Evolutionary conservation across 2,113 vertebrate genomes (phyloP).

Genomic region (Salvelinus alpinus): DNA sequence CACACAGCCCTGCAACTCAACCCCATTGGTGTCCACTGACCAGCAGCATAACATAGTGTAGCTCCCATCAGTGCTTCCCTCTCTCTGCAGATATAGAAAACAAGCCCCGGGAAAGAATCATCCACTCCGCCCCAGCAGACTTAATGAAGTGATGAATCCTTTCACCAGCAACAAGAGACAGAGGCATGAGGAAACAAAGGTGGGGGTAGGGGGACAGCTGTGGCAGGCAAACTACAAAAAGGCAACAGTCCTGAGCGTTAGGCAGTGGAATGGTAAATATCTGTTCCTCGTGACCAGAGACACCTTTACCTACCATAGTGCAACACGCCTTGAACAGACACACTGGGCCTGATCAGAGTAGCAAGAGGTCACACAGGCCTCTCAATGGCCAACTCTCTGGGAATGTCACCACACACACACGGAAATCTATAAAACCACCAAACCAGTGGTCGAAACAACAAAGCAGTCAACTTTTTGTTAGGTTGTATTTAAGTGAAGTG

Average conservation of each 20-base stretch:
- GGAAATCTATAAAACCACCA: background rate
- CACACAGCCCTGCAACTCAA: background rate
- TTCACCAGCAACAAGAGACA: constrained; percentile 49
- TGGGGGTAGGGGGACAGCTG: constrained; percentile 61
- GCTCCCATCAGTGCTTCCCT: background rate
- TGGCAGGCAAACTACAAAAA: constrained; percentile 61
- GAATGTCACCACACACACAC: constrained; percentile 8
- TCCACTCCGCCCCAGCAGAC: background rate
- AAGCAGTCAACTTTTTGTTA: background rate
- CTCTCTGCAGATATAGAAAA: constrained; percentile 2
- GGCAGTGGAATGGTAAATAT: constrained; percentile 65
- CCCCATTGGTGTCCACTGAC: background rate
- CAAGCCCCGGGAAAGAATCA: constrained; percentile 8
- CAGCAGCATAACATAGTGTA: background rate
- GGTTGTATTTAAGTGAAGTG: background rate
- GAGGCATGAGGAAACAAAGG: constrained; percentile 50
- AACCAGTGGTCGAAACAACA: background rate
- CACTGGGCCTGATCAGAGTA: background rate
- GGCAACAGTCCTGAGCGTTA: constrained; percentile 30
- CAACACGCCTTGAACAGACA: background rate
- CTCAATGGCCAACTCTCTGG: background rate
- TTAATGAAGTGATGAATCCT: constrained; percentile 43
- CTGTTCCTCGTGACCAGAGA: constrained; percentile 50
- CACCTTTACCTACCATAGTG: constrained; percentile 17
- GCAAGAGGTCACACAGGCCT: background rate